Percentiles rank a stretch among this genome's conserved stretches.
phyloP scores from a whole-genome alignment of 2,797 vertebrate genomes.

The Spinibarbus caldwelli region DNA sequence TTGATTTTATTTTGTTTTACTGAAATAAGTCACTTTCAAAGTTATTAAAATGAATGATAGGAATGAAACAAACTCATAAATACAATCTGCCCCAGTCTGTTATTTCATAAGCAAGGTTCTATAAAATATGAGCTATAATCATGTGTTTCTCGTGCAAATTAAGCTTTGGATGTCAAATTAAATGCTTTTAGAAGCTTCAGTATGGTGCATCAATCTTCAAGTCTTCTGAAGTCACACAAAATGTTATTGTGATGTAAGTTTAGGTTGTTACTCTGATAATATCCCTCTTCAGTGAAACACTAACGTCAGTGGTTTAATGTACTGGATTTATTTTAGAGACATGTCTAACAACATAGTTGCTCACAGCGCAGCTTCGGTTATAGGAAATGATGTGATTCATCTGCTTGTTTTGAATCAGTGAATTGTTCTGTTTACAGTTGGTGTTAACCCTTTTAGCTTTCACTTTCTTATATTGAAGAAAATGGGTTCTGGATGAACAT shows the following conservation, averaged over 20 bases:
- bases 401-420: neutral
- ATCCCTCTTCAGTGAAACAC: neutral
- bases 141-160: neutral
- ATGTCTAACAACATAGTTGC: no score
- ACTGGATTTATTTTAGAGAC: neutral
- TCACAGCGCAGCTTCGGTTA: neutral
- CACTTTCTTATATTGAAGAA: neutral
- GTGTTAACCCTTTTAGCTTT: neutral
- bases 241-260: neutral
- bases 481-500: slow-evolving; percentile 10
- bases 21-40: neutral
- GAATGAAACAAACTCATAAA: neutral
- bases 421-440: neutral
- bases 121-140: neutral
- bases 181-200: neutral
- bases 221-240: neutral
- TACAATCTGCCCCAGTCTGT: neutral
- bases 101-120: neutral
- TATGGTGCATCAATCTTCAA: neutral
- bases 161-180: neutral
- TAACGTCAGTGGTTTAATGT: neutral
- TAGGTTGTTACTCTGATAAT: neutral
- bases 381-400: neutral
- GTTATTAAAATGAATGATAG: neutral
- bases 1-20: neutral